Conservation (phyloP, 1,140 invertebrate genomes). For the Drosophila athabasca region DNA sequence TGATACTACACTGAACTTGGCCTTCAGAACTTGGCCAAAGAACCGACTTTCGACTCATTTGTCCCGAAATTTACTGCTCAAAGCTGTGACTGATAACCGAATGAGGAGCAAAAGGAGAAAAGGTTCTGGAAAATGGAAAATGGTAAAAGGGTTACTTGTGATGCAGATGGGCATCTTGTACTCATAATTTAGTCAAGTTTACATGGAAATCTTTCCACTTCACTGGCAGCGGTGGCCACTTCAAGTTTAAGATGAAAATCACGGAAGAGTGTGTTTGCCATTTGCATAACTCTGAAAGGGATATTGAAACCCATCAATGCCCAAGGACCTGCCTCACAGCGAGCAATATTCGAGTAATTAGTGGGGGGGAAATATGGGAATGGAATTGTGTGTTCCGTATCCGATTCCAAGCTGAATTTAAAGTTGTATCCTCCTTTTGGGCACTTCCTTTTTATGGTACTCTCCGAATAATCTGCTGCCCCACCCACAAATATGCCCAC, state of each 20-base stretch:
- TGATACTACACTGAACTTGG: slow-evolving; percentile 69
- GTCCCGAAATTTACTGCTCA: slow-evolving; percentile 54
- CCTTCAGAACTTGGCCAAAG: slow-evolving; percentile 37
- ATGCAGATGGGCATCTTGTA: slow-evolving; percentile 51
- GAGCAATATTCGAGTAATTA: too few species aligned
- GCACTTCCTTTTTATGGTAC: slow-evolving; percentile 24
- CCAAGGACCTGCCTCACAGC: too few species aligned
- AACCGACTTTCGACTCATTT: slow-evolving; percentile 62
- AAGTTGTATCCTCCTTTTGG: not conserved
- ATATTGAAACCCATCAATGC: too few species aligned
- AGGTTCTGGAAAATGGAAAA: slow-evolving; percentile 7
- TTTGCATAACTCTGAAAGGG: not conserved
- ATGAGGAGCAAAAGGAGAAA: slow-evolving; percentile 12
- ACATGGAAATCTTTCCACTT: slow-evolving; percentile 38
- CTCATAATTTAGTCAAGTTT: slow-evolving; percentile 58
- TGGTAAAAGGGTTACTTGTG: slow-evolving; percentile 35
- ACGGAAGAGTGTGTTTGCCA: not conserved
- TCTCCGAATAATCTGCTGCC: slow-evolving; percentile 29
- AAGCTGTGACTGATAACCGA: slow-evolving; percentile 61
- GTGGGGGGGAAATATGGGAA: too few species aligned
- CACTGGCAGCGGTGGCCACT: not conserved
- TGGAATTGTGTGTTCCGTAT: too few species aligned
- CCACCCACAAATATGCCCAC: slow-evolving; percentile 58
- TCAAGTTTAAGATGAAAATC: not conserved
- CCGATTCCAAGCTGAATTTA: too few species aligned